Base-by-base conservation (phyloP, 1,140 invertebrate genomes). In the Heliconius congener region DNA sequence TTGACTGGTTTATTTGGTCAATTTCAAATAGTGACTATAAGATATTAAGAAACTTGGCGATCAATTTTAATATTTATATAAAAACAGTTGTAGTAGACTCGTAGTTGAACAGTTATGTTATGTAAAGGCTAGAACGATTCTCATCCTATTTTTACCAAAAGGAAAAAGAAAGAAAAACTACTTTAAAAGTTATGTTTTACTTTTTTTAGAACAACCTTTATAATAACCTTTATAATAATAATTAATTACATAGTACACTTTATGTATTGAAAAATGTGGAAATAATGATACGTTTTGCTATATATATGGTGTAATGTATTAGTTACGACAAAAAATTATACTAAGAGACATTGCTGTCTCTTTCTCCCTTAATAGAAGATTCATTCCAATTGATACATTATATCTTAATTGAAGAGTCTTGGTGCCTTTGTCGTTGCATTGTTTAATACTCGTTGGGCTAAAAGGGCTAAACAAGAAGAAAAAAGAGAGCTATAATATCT, bases 371-470 rank as follows among this genome's bases (percentile, higher is more conserved):
- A 39, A 46, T 73, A 42, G 23, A 19, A 73, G 72, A 46, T 50
- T 46, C 72, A 50, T 73, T 39, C 39, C 72, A 50, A 27, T 50
- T 23, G n/a, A 23, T 50, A 46, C 42, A 50, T 18, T 73, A 13
- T 27, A 23, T 73, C 39, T 23, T 19, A 23, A 66, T 66, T 66
- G 60, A n/a, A 8, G 27, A 30, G 76, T 77, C 46, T 55, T 57
- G 70, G 76, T 77, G 76, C 76, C 76, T 77, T 77, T 77, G 71
- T 72, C 23, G 27, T 72, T 77, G 46, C 76, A 66, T 76, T 76
- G 71, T 39, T 27, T 73, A 73, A 71, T 79, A 79, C 73, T 73
- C 73, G 70, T 66, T 55, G 76, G 16, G 18, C 18, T 39, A 30
- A 66, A 66, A 27, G 60, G 13, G 60, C 23, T 27, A 30, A 60